Evolutionary conservation across 2,797 vertebrate species (phyloP).

Genomic region (Staurois parvus): DNA sequence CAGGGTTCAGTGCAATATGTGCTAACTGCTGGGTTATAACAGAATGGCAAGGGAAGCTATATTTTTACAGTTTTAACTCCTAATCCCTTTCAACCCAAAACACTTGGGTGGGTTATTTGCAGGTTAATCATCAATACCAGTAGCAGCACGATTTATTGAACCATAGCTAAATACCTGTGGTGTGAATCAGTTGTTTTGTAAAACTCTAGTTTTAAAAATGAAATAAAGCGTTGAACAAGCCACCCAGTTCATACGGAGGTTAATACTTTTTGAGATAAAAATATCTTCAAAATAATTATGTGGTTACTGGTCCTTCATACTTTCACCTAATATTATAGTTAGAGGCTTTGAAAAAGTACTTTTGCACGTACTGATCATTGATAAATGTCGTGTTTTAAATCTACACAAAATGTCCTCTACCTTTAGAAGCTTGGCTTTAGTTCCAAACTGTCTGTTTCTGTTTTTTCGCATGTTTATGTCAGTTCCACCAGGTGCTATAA

Average conservation of each 20-base stretch:
- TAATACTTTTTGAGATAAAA: neutral
- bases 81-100: neutral
- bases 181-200: constrained; percentile 1
- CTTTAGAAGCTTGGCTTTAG: neutral
- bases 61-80: neutral
- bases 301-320: neutral
- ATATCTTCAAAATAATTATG: neutral
- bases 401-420: no score
- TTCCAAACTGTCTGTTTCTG: neutral
- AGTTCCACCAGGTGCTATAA: neutral
- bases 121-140: neutral
- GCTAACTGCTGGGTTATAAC: no score
- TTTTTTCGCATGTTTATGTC: neutral
- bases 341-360: neutral
- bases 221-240: neutral
- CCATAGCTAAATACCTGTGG: neutral
- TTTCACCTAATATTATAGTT: neutral
- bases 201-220: neutral
- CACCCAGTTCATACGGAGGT: neutral
- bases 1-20: no score
- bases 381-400: no score
- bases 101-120: neutral
- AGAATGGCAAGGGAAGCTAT: neutral
- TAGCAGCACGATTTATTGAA: neutral
- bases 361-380: neutral